phyloP scores from a whole-genome alignment of 92 coral and sea anemone genomes.

The Zoanthus sansibaricus region DNA sequence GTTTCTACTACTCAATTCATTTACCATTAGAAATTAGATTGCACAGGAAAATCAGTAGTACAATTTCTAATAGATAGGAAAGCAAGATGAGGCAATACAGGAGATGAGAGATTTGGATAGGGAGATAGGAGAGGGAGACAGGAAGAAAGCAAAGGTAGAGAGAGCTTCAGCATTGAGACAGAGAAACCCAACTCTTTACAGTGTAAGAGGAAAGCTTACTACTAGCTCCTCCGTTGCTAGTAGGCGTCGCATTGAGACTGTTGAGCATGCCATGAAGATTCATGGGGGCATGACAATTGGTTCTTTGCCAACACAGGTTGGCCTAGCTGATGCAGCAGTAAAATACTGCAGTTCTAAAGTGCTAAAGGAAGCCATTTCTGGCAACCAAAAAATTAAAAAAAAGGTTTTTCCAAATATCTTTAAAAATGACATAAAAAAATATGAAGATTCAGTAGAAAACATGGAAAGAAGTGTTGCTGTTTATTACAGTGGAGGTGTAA shows the following conservation, averaged over 20 bases:
- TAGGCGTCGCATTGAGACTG: slow-evolving; percentile 10
- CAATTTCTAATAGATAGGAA: not conserved
- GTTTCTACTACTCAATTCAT: too few species aligned
- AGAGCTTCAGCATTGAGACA: not conserved
- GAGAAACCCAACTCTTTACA: not conserved
- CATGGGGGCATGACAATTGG: slow-evolving; percentile 45
- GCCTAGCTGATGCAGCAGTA: slow-evolving; percentile 44
- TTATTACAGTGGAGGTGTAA: slow-evolving; percentile 47
- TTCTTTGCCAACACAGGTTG: slow-evolving; percentile 33
- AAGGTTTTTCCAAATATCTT: slow-evolving; percentile 2
- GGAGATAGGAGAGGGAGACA: not conserved
- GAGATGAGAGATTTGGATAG: slow-evolving; percentile 5
- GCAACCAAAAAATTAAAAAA: slow-evolving; percentile 2
- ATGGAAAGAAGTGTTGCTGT: slow-evolving; percentile 46
- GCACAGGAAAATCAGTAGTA: not conserved
- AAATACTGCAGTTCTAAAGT: slow-evolving; percentile 4
- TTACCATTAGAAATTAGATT: not conserved
- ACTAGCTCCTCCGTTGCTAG: slow-evolving; percentile 3
- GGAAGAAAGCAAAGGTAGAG: not conserved
- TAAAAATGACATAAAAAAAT: not conserved
- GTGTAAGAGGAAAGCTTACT: not conserved
- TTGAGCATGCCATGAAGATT: slow-evolving; percentile 48
- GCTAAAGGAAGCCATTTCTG: not conserved
- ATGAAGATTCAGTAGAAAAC: slow-evolving; percentile 46
- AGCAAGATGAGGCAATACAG: not conserved